A percentile compares a stretch with the other conserved stretches of the same genome.
phyloP scores from a whole-genome alignment of 2,113 vertebrate genomes.

The Dipodomys ordii region DNA sequence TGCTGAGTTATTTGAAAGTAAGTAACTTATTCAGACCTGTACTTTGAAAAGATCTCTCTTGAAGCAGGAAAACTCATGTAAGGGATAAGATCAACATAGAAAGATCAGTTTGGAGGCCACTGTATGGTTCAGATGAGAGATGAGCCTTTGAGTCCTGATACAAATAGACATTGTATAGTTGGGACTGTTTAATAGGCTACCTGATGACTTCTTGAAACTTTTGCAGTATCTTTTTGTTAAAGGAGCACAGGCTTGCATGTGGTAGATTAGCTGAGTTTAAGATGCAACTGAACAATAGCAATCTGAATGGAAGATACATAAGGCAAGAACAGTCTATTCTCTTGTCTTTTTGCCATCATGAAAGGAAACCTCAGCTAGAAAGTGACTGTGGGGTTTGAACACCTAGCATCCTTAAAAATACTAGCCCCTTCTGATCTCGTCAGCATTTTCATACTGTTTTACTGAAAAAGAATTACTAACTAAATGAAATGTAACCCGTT shows the following conservation, averaged over 20 bases:
- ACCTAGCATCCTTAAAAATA: not conserved
- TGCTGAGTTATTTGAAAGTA: not conserved
- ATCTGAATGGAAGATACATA: not conserved
- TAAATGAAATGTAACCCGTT: conserved; percentile 19
- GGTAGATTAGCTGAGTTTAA: not conserved
- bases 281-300: not conserved
- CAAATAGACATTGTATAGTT: not conserved
- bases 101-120: not conserved
- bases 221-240: conserved; percentile 5
- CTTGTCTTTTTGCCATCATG: not conserved
- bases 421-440: not conserved
- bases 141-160: not conserved
- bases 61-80: not conserved
- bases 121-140: not conserved
- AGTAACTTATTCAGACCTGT: not conserved
- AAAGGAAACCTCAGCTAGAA: too few species aligned
- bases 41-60: not conserved
- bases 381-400: not conserved
- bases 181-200: not conserved
- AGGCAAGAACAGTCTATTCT: not conserved
- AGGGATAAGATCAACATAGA: not conserved
- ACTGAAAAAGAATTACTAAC: not conserved
- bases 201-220: not conserved
- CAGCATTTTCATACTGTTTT: not conserved
- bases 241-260: not conserved